Base-by-base conservation (phyloP, 2,888 invertebrate genomes). In the Apamea anceps region DNA sequence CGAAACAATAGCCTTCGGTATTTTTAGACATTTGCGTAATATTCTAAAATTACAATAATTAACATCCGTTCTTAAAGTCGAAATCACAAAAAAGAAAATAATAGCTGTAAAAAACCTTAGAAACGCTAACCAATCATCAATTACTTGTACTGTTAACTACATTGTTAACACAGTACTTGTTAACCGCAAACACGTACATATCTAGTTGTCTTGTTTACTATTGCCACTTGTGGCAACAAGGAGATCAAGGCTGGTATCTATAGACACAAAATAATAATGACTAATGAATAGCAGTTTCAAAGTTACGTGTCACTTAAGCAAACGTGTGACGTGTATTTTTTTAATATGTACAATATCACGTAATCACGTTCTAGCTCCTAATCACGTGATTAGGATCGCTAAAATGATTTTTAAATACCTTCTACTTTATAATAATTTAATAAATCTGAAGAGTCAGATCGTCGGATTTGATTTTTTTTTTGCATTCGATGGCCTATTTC, bases 231-330 rank as follows among this genome's bases (percentile, higher is more conserved):
- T 68, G 57, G 60, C 42, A 67, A 74, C 70, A 65, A 74, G 37
- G 25, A 77, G 72, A 84, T 84, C 85, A 84, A 85, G 77, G 68
- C 25, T 68, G n/a, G 28, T n/a, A 48, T 18, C 42, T 70, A 28
- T 75, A 32, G 37, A 73, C 42, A 67, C 42, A 28, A 57, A n/a
- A n/a, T n/a, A n/a, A 8, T 60, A n/a, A 75, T 72, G 28, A 60
- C 37, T 62, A 18, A 67, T 74, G 28, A n/a, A n/a, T 68, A 72
- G 7, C 21, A 37, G 8, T 72, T 60, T 51, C n/a, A 54, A 60
- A 37, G n/a, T 32, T n/a, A 80, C 18, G 0, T 67, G 25, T 28
- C 32, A 37, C 45, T 68, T 28, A 32, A 37, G 25, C 5, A 66
- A 72, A 60, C 32, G 3, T 15, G 32, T 6, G 6, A 37, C 2